Evolutionary conservation across 1,140 invertebrate genomes (phyloP).

Genomic region (Brachionus sp.): DNA sequence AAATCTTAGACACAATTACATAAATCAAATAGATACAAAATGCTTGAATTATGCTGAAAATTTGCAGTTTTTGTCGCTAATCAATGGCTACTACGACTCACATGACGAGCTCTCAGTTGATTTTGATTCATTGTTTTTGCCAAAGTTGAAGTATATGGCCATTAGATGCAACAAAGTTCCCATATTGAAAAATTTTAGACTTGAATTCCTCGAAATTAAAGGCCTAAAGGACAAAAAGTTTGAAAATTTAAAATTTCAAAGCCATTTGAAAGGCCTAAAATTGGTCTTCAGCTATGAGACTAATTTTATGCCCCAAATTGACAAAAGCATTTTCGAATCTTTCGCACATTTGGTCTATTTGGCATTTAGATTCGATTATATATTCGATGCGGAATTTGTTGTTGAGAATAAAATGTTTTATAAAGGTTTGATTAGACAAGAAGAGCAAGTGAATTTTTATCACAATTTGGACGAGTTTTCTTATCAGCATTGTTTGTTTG

Average conservation of each 20-base stretch:
- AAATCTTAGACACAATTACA: background rate
- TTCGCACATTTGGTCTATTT: background rate
- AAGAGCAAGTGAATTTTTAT: background rate
- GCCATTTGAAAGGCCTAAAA: background rate
- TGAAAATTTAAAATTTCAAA: background rate
- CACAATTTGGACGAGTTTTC: background rate
- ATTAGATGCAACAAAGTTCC: background rate
- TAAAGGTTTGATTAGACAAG: background rate
- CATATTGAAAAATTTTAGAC: background rate
- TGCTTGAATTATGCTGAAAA: background rate
- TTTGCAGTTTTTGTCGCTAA: conserved; percentile 13
- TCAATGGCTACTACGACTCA: background rate
- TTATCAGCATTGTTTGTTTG: background rate
- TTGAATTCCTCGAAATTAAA: conserved; percentile 6
- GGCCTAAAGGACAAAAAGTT: background rate
- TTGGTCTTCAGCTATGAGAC: conserved; percentile 14
- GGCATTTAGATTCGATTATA: background rate
- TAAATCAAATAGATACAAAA: background rate
- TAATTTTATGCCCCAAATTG: background rate
- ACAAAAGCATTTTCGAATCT: background rate
- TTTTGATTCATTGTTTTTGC: background rate
- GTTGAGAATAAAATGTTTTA: background rate
- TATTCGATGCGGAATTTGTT: background rate
- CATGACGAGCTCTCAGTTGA: background rate
- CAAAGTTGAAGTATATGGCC: background rate